phyloP scores from a whole-genome alignment of 2,113 vertebrate genomes.

The Bubo blakistoni region DNA sequence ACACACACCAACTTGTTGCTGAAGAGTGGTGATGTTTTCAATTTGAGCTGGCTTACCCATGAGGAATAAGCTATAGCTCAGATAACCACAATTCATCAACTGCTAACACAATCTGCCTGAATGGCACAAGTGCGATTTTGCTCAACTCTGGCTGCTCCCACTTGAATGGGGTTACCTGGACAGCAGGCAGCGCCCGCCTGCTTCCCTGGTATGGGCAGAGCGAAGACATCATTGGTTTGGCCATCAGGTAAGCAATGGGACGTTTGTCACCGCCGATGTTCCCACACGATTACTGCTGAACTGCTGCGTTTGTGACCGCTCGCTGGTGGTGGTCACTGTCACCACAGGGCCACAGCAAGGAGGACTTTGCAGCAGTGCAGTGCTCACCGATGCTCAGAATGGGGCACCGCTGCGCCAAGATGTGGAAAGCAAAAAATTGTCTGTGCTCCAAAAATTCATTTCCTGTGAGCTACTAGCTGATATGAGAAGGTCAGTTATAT shows the following conservation, averaged over 20 bases:
- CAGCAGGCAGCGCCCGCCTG: neutral
- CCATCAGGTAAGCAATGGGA: accelerated
- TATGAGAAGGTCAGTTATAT: neutral
- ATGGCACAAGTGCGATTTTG: neutral
- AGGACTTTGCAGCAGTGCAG: neutral
- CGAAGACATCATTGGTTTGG: accelerated
- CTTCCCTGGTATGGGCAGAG: neutral
- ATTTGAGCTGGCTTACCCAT: constrained; percentile 6
- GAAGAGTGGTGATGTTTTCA: constrained; percentile 41
- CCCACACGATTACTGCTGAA: neutral
- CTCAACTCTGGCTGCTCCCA: neutral
- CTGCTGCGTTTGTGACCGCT: neutral
- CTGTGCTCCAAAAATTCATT: neutral
- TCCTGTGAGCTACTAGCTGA: neutral
- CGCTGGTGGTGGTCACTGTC: neutral
- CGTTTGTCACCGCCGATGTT: accelerated
- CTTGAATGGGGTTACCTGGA: neutral
- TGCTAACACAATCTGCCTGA: neutral
- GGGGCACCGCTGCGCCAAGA: neutral
- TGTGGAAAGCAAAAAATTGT: neutral
- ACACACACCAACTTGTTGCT: neutral
- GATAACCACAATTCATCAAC: constrained; percentile 44
- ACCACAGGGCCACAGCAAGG: accelerated
- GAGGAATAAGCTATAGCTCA: constrained; percentile 41
- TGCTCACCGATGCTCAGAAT: accelerated